Percentiles rank a stretch among this genome's conserved stretches.
These are phyloP conservation scores for Lasioglossum figueresi DNA, from an alignment of 2,888 invertebrate species.

Conservation along the genomic window DNA sequence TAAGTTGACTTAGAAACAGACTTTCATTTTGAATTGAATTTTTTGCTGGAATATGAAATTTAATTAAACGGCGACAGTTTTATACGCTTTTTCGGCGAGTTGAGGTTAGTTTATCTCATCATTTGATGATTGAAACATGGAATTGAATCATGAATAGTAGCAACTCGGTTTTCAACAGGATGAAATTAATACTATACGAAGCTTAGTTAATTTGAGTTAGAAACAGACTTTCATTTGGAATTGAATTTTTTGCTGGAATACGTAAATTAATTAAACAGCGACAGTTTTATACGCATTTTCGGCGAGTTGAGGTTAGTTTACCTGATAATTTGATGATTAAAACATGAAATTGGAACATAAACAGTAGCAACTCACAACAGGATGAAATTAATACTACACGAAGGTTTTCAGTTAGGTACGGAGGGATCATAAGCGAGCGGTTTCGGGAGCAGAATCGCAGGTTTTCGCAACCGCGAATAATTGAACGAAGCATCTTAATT, in stretches of 20 bases:
- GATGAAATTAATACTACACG: background rate
- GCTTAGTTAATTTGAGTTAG: background rate
- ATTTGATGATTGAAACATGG: no score
- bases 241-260: background rate
- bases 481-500: conserved; percentile 23
- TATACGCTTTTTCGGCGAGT: no score
- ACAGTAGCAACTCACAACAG: background rate
- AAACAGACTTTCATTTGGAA: background rate
- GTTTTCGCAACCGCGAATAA: conserved; percentile 6
- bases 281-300: no score
- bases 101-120: no score
- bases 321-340: no score
- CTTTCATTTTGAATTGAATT: background rate
- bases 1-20: background rate
- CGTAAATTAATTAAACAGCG: no score
- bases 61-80: no score
- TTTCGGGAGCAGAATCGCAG: background rate
- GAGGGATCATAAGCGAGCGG: background rate
- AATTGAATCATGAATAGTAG: no score
- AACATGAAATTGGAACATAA: background rate
- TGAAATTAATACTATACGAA: background rate
- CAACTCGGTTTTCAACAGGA: background rate
- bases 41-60: background rate
- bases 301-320: no score
- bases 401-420: background rate